Evolutionary conservation across 1,140 invertebrate genomes (phyloP).

Genomic region (Drosophila gunungcola): DNA sequence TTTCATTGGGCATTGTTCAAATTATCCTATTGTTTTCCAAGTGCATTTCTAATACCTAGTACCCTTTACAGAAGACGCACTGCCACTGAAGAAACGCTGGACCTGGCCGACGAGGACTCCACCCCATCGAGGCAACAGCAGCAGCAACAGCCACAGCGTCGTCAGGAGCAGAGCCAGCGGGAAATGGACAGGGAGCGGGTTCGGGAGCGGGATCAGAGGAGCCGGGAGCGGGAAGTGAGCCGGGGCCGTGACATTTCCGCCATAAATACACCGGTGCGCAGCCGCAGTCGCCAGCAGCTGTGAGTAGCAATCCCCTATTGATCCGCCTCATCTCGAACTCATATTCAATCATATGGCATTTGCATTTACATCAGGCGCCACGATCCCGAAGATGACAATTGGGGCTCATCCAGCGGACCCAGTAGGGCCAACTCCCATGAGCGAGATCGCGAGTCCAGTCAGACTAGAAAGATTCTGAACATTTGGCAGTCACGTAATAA

Average conservation of each 20-base stretch:
- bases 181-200: slow-evolving; percentile 51
- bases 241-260: slow-evolving; percentile 59
- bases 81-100: slow-evolving; percentile 77
- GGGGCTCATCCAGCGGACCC: slow-evolving; percentile 77
- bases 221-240: slow-evolving; percentile 68
- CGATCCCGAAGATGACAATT: slow-evolving; percentile 75
- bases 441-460: slow-evolving; percentile 69
- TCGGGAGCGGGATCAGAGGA: slow-evolving; percentile 62
- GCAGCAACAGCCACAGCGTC: slow-evolving; percentile 36
- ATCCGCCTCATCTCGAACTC: slow-evolving; percentile 22
- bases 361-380: slow-evolving; percentile 49
- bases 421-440: slow-evolving; percentile 75
- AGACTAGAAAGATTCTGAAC: slow-evolving; percentile 65
- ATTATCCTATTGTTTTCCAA: background rate
- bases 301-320: slow-evolving; percentile 42
- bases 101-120: slow-evolving; percentile 69
- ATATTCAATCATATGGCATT: slow-evolving; percentile 26
- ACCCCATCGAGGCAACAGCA: slow-evolving; percentile 57
- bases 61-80: slow-evolving; percentile 59
- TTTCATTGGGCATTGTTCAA: background rate
- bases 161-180: slow-evolving; percentile 50
- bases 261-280: slow-evolving; percentile 66
- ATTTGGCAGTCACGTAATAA: slow-evolving; percentile 69
- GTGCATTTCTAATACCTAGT: background rate
- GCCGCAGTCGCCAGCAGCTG: slow-evolving; percentile 71